Evolutionary conservation across 2,888 invertebrate species (phyloP), one percentile per base, ranked within the genome.

Genomic region (Schizaphis graminum): DNA sequence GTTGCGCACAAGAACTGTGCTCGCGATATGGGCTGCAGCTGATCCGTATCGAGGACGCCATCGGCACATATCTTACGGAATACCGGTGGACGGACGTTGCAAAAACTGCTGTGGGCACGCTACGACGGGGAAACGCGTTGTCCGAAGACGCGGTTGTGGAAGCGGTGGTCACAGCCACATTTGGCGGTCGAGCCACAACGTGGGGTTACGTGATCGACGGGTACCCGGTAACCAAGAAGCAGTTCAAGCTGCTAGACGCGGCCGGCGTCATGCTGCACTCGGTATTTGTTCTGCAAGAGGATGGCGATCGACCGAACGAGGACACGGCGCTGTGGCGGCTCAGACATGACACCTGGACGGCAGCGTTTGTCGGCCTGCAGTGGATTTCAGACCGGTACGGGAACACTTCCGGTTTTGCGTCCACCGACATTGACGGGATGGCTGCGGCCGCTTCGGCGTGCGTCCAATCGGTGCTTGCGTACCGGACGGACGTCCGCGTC

Each of bases 161-260:
- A n/a, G 21, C 47, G 24, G 57, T 92, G 21, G 87, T 26, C 35
- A 47, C 35, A 44, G 93, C 77, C n/a, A 61, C 21, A 61, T 57
- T 41, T 8, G 28, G 47, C 0, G 13, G 16, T 7, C 93, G 41
- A 28, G 90, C 93, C 1, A 10, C 4, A 13, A 47, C 49, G 7
- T 53, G n/a, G 21, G 94, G 94, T 0, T 94, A 41, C n/a, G 86
- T 91, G n/a, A 13, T 94, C 26, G 94, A 94, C 49, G 94, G 94
- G 41, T 94, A 53, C 8, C 94, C 94, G 7, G 16, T 5, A 21
- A 94, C 94, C 26, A 13, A 67, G 8, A n/a, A 28, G 5, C 94
- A 94, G 67, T 94, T 94, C 86, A n/a, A 28, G 13, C 67, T 87
- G 16, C 5, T 94, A 28, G 49, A 91, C n/a, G 41, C 44, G 0